A percentile compares a stretch with the other conserved stretches of the same genome.
These are phyloP conservation scores for Campaea margaritaria DNA, from an alignment of 2,888 invertebrate genomes.

Conservation along the genomic window DNA sequence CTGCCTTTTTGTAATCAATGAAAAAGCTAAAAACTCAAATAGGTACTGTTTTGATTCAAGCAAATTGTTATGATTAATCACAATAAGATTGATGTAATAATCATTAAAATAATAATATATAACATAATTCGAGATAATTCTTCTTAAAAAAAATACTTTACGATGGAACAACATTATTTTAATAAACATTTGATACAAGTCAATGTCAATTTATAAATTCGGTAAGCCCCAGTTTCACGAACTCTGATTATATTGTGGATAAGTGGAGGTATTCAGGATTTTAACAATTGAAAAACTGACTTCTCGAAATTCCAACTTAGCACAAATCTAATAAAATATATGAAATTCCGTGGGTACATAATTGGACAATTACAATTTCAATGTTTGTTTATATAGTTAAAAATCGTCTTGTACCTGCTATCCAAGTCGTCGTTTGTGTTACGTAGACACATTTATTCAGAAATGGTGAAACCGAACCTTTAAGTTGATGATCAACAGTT, in stretches of 20 bases:
- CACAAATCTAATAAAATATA: too few relatives aligned
- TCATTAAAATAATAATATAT: too few relatives aligned
- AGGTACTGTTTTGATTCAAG: constrained; percentile 1
- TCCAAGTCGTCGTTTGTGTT: too few relatives aligned
- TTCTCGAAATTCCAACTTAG: too few relatives aligned
- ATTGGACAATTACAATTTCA: too few relatives aligned
- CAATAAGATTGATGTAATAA: too few relatives aligned
- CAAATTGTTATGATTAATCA: background rate
- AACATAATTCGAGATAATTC: background rate
- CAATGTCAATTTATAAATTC: constrained; percentile 25
- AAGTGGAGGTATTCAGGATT: background rate
- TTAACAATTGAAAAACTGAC: too few relatives aligned
- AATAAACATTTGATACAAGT: constrained; percentile 22
- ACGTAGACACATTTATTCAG: too few relatives aligned
- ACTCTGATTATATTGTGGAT: background rate
- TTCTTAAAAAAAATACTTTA: constrained; percentile 20
- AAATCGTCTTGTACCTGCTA: too few relatives aligned
- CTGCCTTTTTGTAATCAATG: constrained; percentile 17
- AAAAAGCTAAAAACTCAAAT: background rate
- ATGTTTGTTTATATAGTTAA: too few relatives aligned
- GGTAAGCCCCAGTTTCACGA: constrained; percentile 11
- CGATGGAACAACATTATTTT: constrained; percentile 22
- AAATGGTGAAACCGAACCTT: constrained; percentile 11
- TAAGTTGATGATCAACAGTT: constrained; percentile 3
- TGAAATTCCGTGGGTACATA: too few relatives aligned